Evolutionary conservation across 2,888 invertebrate genomes (phyloP), one percentile per base, ranked within the genome.

Genomic region (Aphidius colemani): DNA sequence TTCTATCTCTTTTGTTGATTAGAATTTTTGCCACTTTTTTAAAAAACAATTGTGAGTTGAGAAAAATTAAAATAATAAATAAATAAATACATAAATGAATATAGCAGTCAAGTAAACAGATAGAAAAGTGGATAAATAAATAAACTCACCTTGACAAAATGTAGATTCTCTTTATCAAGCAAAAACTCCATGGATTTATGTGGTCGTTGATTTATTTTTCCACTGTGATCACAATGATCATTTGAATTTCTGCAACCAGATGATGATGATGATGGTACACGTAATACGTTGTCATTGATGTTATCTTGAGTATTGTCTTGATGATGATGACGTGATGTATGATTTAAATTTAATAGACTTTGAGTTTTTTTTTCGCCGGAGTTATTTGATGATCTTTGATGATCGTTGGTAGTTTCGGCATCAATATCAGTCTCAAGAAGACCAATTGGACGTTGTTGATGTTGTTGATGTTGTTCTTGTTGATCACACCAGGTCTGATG

Each of bases 131-230:
- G 9, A 48, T 44, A 45, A 46, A 53, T 40, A 13, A 50, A 6
- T 53, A 63, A 1, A 86, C 91, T 90, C 81, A 94, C 94, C 93
- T 93, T 89, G 75, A 92, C 89, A 75, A 89, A 90, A 81, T 90
- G 91, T 81, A 94, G 91, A 86, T 93, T 94, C 83, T 94, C 93
- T 85, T 94, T 95, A 85, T 95, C 95, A 84, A 95, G 88, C 82
- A 95, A 89, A 86, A 95, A 95, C 88, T 95, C 95, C 95, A 95
- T 95, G 85, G 94, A 94, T 85, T 94, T 94, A 86, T 93, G 92
- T 59, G 92, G 92, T 70, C 86, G 78, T 71, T 81, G 79, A 69
- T 79, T 73, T 68, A 74, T 72, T 67, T 70, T 71, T 67, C 70
- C 71, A 45, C 63, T 64, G 53, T 66, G 65, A 63, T 70, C 60